phyloP scores from a whole-genome alignment of 2,113 vertebrate genomes.

The Isurus oxyrinchus region DNA sequence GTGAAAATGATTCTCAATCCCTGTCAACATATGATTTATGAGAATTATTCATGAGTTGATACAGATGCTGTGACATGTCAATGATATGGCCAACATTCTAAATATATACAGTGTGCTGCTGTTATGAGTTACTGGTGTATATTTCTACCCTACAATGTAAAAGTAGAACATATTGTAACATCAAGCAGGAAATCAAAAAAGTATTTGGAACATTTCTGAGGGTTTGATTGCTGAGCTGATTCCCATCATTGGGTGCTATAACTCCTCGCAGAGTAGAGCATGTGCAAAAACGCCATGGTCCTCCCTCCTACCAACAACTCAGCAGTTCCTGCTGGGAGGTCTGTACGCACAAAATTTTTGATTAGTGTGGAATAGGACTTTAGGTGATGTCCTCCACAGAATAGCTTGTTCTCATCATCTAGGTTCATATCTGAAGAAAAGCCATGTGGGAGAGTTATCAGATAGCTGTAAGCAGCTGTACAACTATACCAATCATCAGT shows the following conservation, averaged over 20 bases:
- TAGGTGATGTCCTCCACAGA: not conserved
- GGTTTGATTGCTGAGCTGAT: not conserved
- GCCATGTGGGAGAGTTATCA: not conserved
- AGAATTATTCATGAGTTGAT: conserved; percentile 2
- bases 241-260: not conserved
- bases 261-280: not conserved
- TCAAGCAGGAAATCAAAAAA: not conserved
- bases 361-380: not conserved
- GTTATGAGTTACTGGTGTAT: not conserved
- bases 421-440: not conserved
- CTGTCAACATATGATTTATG: conserved; percentile 51
- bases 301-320: not conserved
- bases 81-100: conserved; percentile 19
- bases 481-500: not conserved
- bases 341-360: not conserved
- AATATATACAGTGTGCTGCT: not conserved
- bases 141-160: not conserved
- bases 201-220: not conserved
- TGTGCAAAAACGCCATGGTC: not conserved
- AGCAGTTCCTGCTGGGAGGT: not conserved
- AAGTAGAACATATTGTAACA: conserved; percentile 1
- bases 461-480: not conserved
- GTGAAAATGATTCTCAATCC: conserved; percentile 88
- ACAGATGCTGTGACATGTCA: not conserved
- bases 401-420: not conserved